Conservation (phyloP, 2,888 invertebrate genomes). For the Nomada hirtipes region DNA sequence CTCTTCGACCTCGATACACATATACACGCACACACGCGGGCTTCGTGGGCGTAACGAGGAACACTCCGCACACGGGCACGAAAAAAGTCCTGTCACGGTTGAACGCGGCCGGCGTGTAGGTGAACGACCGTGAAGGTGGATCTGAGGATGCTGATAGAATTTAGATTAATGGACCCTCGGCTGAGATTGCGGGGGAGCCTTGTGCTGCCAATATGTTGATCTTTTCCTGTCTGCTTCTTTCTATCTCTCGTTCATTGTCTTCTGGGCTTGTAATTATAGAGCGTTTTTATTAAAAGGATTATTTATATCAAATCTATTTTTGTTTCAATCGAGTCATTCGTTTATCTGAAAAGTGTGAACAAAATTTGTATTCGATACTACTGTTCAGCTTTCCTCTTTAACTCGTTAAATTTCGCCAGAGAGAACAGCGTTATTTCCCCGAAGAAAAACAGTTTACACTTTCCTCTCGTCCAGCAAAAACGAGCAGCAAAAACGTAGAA, state of each 20-base stretch:
- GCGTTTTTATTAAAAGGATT: not conserved
- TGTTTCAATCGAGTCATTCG: too few species aligned
- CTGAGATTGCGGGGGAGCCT: not conserved
- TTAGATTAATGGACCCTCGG: constrained; percentile 35
- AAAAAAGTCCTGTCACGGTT: constrained; percentile 53
- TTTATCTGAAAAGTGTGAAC: too few species aligned
- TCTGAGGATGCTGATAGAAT: constrained; percentile 40
- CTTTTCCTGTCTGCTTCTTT: not conserved
- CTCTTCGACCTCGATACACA: constrained; percentile 56
- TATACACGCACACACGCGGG: not conserved
- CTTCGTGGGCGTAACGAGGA: constrained; percentile 55
- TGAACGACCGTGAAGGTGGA: constrained; percentile 40
- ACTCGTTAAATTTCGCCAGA: not conserved
- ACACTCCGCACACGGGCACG: constrained; percentile 20
- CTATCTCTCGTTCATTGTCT: too few species aligned
- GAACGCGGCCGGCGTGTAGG: constrained; percentile 38
- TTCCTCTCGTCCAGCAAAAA: not conserved
- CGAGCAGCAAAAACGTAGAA: too few species aligned
- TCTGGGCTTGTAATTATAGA: not conserved
- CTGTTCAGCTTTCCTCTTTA: too few species aligned
- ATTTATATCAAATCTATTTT: too few species aligned
- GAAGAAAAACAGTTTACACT: not conserved
- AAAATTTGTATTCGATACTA: too few species aligned
- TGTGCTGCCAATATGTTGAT: not conserved
- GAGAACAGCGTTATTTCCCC: not conserved